A percentile compares a stretch with the other conserved stretches of the same genome.
Conservation (phyloP, 2,888 invertebrate genomes). For the Dugesia japonica region DNA sequence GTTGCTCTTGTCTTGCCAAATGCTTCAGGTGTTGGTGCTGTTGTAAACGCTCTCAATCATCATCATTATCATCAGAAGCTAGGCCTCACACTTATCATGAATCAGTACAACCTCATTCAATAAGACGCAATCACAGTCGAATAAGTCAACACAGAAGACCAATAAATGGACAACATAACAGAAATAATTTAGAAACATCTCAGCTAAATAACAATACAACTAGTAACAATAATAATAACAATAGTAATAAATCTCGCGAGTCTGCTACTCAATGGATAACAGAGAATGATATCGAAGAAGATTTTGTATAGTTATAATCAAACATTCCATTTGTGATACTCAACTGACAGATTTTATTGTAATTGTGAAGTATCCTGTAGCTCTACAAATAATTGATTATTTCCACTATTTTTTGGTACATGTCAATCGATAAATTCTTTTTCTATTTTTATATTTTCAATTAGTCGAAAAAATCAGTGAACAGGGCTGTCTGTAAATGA, state of each 20-base stretch:
- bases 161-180: background rate
- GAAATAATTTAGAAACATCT: background rate
- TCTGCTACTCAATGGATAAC: background rate
- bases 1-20: constrained; percentile 20
- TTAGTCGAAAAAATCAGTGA: background rate
- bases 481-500: too few species aligned
- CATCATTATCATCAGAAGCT: background rate
- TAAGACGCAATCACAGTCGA: constrained; percentile 8
- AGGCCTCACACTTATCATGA: constrained; percentile 9
- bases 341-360: constrained; percentile 11
- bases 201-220: too few species aligned
- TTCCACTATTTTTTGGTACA: constrained; percentile 14
- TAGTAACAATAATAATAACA: too few species aligned
- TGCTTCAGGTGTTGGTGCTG: constrained; percentile 3
- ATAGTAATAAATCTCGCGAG: background rate
- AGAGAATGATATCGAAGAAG: background rate
- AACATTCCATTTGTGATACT: constrained; percentile 13
- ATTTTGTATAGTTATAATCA: constrained; percentile 20
- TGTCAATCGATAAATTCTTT: background rate
- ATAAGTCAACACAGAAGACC: background rate
- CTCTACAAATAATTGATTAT: constrained; percentile 15
- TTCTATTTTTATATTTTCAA: constrained; percentile 14
- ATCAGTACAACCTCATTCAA: background rate
- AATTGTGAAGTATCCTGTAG: constrained; percentile 2
- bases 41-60: background rate